A percentile compares a stretch with the other conserved stretches of the same genome.
Evolutionary conservation across 2,113 vertebrate species (phyloP).

Genomic region (Ctenodactylus gundi): DNA sequence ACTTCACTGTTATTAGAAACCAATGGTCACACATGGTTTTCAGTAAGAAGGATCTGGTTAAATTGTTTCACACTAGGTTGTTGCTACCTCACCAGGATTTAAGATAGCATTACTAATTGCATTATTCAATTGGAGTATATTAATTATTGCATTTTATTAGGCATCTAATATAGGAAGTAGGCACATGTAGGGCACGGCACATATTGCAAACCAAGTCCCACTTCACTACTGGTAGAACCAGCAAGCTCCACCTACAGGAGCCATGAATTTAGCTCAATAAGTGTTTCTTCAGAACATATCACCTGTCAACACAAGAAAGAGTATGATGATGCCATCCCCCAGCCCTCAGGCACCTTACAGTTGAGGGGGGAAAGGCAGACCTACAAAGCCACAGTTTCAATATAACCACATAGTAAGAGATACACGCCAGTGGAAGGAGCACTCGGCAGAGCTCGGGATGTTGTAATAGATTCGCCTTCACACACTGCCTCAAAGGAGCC

Average conservation of each 20-base stretch:
- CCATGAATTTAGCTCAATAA: not conserved
- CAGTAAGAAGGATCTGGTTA: not conserved
- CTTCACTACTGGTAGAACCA: not conserved
- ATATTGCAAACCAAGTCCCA: too few species aligned
- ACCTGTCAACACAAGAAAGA: not conserved
- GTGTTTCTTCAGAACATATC: not conserved
- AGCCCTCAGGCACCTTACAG: not conserved
- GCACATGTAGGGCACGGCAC: too few species aligned
- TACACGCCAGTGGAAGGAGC: not conserved
- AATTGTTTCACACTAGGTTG: not conserved
- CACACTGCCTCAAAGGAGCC: not conserved
- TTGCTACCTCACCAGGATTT: not conserved
- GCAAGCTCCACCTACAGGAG: not conserved
- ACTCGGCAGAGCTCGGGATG: not conserved
- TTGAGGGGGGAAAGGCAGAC: not conserved
- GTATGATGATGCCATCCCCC: not conserved
- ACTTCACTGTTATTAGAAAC: not conserved
- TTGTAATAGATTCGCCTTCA: not conserved
- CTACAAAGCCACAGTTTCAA: not conserved
- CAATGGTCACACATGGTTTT: not conserved
- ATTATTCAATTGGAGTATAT: not conserved
- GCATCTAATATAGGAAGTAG: too few species aligned
- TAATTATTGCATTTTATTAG: not conserved
- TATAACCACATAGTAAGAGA: not conserved
- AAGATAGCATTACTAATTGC: not conserved